phyloP scores from a whole-genome alignment of 2,797 vertebrate genomes.

The Cynopterus sphinx region DNA sequence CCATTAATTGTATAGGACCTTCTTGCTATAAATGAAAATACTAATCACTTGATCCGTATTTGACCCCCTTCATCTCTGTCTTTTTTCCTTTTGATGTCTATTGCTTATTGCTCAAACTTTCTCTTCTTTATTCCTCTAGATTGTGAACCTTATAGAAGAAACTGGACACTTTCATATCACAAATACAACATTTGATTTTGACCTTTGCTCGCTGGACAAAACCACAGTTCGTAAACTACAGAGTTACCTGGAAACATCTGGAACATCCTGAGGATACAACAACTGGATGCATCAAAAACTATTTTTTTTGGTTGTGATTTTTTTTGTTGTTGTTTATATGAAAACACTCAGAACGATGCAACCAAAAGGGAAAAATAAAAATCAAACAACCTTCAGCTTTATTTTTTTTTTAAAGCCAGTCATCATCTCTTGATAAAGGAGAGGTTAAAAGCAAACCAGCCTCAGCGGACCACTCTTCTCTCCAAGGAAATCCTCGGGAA shows the following conservation, averaged over 20 bases:
- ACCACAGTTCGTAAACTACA: slow-evolving; percentile 98
- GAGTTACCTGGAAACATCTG: slow-evolving; percentile 97
- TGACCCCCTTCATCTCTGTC: not conserved
- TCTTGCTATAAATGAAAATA: not conserved
- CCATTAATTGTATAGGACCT: not conserved
- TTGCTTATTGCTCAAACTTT: slow-evolving; percentile 14
- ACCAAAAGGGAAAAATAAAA: slow-evolving; percentile 80
- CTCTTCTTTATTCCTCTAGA: slow-evolving; percentile 85
- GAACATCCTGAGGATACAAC: slow-evolving; percentile 91
- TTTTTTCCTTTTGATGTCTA: not conserved
- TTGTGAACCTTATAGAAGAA: slow-evolving; percentile 99
- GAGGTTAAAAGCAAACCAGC: slow-evolving; percentile 83
- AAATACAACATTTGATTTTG: slow-evolving; percentile 99
- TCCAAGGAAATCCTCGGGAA: slow-evolving; percentile 88
- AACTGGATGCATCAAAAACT: slow-evolving; percentile 86
- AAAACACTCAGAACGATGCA: slow-evolving; percentile 85
- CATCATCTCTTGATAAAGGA: slow-evolving; percentile 86
- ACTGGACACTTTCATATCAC: slow-evolving; percentile 99
- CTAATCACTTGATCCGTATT: not conserved
- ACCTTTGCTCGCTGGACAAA: slow-evolving; percentile 98
- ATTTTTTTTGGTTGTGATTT: slow-evolving; percentile 74
- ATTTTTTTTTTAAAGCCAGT: slow-evolving; percentile 87
- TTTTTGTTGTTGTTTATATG: slow-evolving; percentile 81
- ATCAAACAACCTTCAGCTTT: slow-evolving; percentile 83
- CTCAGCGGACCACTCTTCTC: slow-evolving; percentile 87